phyloP scores from a whole-genome alignment of 2,888 invertebrate species.

The Oxyteleia sp. region DNA sequence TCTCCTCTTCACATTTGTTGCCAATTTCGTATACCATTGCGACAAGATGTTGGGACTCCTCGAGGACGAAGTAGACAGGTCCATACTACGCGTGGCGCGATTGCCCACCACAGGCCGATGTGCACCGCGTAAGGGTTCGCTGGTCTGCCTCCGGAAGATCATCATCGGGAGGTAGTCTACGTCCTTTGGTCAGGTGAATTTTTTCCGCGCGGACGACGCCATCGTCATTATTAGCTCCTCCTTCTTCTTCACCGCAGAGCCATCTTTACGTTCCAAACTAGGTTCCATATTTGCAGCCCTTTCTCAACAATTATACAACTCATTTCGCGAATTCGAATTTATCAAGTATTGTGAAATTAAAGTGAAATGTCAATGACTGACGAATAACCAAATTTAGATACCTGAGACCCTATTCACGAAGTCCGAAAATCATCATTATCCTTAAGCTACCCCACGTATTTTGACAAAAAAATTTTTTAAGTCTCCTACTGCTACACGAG shows the following conservation, averaged over 20 bases:
- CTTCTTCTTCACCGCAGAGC: slow-evolving; percentile 29
- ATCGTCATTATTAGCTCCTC: slow-evolving; percentile 47
- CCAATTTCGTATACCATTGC: slow-evolving; percentile 85
- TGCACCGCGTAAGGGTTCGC: slow-evolving; percentile 81
- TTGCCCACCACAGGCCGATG: slow-evolving; percentile 76
- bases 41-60: slow-evolving; percentile 81
- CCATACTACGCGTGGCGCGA: slow-evolving; percentile 76
- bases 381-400: no score
- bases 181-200: slow-evolving; percentile 60
- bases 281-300: no score
- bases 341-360: no score
- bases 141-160: slow-evolving; percentile 84
- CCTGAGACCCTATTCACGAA: no score
- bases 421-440: no score
- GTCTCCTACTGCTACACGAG: no score
- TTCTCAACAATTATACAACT: no score
- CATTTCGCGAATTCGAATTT: no score
- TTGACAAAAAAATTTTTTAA: no score
- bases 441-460: no score
- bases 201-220: slow-evolving; percentile 55
- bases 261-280: slow-evolving; percentile 22
- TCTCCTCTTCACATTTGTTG: slow-evolving; percentile 85
- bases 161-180: slow-evolving; percentile 75
- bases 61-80: slow-evolving; percentile 54
- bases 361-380: no score